Conservation (phyloP, 2,797 vertebrate genomes). For the Sphenopsis melanotis region DNA sequence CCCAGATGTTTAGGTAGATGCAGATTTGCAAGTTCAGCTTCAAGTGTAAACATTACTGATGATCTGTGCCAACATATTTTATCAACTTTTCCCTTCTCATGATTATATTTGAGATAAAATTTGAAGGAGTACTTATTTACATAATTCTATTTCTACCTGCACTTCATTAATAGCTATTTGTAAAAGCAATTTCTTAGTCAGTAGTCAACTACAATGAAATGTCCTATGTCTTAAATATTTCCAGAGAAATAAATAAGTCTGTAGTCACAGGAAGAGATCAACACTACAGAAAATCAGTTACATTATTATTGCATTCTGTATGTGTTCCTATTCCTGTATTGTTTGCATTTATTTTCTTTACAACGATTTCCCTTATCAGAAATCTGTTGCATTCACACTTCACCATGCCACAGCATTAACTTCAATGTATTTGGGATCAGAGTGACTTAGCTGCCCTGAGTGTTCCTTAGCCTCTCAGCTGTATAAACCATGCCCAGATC, state of each 20-base stretch:
- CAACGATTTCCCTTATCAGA: neutral
- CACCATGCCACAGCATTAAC: neutral
- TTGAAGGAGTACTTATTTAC: neutral
- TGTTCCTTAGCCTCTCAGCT: neutral
- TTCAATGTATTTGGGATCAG: neutral
- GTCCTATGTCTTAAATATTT: constrained; percentile 8
- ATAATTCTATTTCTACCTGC: neutral
- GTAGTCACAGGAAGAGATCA: constrained; percentile 1
- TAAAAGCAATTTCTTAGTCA: constrained; percentile 1
- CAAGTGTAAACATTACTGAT: neutral
- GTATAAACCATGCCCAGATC: neutral
- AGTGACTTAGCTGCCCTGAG: neutral
- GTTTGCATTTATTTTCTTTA: neutral
- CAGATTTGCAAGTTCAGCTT: neutral
- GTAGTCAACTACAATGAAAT: neutral
- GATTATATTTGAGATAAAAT: neutral
- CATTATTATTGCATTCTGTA: neutral
- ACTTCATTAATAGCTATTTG: constrained; percentile 19
- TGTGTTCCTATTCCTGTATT: neutral
- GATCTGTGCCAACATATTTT: neutral
- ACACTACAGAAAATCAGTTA: constrained; percentile 11
- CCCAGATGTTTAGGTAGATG: neutral
- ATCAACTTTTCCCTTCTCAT: neutral
- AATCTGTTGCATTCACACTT: neutral
- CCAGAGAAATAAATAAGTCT: neutral